These are phyloP conservation scores for Anser brachyrhynchus DNA, from an alignment of 2,113 vertebrate species.

Conservation along the genomic window DNA sequence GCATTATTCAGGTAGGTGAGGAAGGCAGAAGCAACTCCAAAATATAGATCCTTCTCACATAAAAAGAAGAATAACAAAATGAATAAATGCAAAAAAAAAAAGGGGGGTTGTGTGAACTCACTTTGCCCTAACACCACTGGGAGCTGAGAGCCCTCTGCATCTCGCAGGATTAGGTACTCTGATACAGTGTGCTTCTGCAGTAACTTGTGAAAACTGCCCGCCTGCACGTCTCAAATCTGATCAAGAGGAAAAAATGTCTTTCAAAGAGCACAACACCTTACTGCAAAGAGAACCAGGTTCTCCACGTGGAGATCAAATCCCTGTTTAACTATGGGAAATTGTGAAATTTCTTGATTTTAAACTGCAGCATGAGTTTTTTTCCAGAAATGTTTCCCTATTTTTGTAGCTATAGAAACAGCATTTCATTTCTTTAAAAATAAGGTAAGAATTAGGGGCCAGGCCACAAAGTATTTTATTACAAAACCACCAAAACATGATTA, in stretches of 20 bases:
- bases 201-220: background rate
- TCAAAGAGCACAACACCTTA: background rate
- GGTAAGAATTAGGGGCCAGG: constrained; percentile 44
- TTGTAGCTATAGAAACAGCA: constrained; percentile 24
- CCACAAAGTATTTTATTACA: constrained; percentile 65
- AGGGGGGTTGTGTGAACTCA: background rate
- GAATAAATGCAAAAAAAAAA: background rate
- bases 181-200: background rate
- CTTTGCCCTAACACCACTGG: background rate
- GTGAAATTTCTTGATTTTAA: constrained; percentile 4
- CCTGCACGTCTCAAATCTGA: background rate
- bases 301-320: background rate
- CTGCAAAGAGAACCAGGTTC: background rate
- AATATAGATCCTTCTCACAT: background rate
- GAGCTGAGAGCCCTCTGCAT: background rate
- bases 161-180: background rate
- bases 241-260: background rate
- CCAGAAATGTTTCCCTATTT: constrained; percentile 14
- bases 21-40: background rate
- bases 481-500: constrained; percentile 44
- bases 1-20: background rate
- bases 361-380: background rate
- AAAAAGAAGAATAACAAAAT: background rate
- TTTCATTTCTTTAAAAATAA: constrained; percentile 50
- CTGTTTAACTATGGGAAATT: background rate